Conservation (phyloP, 2,113 vertebrate genomes). For the Sceloporus undulatus region DNA sequence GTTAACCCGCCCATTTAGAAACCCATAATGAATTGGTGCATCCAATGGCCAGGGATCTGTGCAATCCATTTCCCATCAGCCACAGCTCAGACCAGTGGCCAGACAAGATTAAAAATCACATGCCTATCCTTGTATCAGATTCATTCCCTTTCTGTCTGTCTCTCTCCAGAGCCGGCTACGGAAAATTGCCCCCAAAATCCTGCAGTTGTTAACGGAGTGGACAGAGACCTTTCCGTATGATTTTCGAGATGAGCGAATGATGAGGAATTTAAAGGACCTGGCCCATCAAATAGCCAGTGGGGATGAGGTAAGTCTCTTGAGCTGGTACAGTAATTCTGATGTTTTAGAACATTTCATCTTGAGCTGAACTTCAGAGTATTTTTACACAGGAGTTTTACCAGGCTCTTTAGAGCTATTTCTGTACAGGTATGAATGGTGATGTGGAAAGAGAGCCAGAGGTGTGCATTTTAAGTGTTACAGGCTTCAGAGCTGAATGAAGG, state of each 20-base stretch:
- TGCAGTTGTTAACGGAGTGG: constrained; percentile 93
- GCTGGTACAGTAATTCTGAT: too few relatives aligned
- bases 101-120: too few relatives aligned
- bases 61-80: too few relatives aligned
- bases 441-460: neutral
- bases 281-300: constrained; percentile 85
- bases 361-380: neutral
- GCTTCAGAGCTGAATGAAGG: neutral
- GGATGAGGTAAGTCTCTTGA: constrained; percentile 85
- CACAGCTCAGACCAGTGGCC: too few relatives aligned
- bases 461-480: neutral
- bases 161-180: constrained; percentile 79
- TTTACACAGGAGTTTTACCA: neutral
- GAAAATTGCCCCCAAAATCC: constrained; percentile 90
- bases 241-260: constrained; percentile 93
- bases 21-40: too few relatives aligned
- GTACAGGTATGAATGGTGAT: neutral
- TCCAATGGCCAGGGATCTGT: too few relatives aligned
- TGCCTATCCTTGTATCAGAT: neutral
- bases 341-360: neutral
- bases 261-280: constrained; percentile 91
- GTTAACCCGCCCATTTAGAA: too few relatives aligned
- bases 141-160: constrained; percentile 23
- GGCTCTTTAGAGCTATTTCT: neutral
- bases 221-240: constrained; percentile 94